Evolutionary conservation across 1,140 invertebrate genomes (phyloP), one percentile per base, ranked within the genome.

Genomic region (Neodiprion virginianus): DNA sequence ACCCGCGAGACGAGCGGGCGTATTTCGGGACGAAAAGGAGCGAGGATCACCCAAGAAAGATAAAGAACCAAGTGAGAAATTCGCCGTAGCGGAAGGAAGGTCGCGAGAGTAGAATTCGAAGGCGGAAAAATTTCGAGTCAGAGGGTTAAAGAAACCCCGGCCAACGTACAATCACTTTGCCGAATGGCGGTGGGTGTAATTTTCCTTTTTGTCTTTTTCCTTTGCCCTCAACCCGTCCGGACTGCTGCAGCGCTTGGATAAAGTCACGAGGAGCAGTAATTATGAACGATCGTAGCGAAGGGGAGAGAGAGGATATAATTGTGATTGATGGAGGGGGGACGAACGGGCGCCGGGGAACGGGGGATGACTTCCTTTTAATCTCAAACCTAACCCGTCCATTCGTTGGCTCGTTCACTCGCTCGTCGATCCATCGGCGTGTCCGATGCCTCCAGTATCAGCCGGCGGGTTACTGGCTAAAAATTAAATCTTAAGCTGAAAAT

Each of bases 301-400:
- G 83, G 83, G 67, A 23, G 67, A 7, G 83, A 84, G 82, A 82
- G 80, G 81, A 86, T 85, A 83, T 86, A 86, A 85, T 85, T 86
- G 83, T 86, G 84, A 86, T 85, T 86, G 84, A 85, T 85, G 84
- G 84, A 80, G 81, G 80, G 75, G 76, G 73, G 77, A 75, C 72
- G 40, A 69, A 11, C 17, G 67, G 11, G 73, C 71, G 75, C 73
- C 73, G 77, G 75, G 74, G 76, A 79, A 80, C 80, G 82, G 82
- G 76, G 75, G 79, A 82, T 84, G 84, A 86, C 84, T 86, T 86
- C 84, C 84, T 86, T 86, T 86, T 85, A 85, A 85, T 86, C 84
- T 86, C 79, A 78, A 78, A 79, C 69, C 79, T 82, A 84, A 84
- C 83, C 82, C 83, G 81, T 77, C 83, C 80, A 78, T 78, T 75